These are phyloP conservation scores for Tetragnatha versicolor DNA, from an alignment of 1,140 invertebrate genomes.

Conservation along the genomic window DNA sequence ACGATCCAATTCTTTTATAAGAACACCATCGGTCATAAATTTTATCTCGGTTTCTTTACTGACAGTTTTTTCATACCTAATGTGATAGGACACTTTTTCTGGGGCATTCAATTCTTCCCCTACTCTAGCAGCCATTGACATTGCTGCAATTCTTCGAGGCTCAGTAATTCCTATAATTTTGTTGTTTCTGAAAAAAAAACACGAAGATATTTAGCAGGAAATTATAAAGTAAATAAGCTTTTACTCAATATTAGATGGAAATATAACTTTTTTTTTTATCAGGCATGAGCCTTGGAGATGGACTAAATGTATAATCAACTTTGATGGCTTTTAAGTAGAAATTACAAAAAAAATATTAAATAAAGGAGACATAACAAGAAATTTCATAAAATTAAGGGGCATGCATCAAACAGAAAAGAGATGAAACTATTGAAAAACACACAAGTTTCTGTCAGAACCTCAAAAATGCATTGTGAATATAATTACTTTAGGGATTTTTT, in stretches of 20 bases:
- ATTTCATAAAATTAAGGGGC: no score
- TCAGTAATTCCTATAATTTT: conserved; percentile 96
- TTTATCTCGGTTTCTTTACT: conserved; percentile 91
- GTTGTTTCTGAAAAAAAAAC: conserved; percentile 62
- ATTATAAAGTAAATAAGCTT: not conserved
- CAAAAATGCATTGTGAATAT: no score
- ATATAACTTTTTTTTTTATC: not conserved
- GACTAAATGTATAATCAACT: no score
- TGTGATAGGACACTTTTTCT: conserved; percentile 90
- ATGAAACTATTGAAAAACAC: no score
- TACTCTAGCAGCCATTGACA: conserved; percentile 94
- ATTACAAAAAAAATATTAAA: not conserved
- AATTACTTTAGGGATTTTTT: no score
- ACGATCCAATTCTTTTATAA: conserved; percentile 78
- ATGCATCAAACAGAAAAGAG: no score
- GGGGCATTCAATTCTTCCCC: conserved; percentile 86
- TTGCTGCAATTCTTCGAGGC: conserved; percentile 95
- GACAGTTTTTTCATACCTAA: conserved; percentile 89
- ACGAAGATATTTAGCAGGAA: not conserved
- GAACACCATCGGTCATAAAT: conserved; percentile 99
- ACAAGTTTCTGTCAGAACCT: no score
- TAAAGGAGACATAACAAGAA: no score
- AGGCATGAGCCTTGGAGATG: no score
- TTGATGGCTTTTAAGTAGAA: no score
- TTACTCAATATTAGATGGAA: not conserved